Base-by-base conservation (phyloP, 2,113 vertebrate species). In the Gavia stellata region DNA sequence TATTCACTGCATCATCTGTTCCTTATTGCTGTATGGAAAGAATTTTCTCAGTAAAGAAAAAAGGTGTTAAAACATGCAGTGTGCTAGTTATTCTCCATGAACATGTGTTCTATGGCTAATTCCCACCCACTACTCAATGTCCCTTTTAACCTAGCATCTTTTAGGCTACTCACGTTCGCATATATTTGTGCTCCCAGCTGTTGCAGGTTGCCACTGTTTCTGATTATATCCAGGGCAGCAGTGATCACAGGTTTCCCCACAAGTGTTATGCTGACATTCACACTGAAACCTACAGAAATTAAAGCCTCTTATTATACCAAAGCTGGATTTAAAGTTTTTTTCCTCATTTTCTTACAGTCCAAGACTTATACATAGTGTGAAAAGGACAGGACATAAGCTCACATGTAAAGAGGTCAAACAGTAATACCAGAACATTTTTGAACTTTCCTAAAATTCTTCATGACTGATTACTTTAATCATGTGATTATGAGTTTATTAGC, bases 241-340 rank as follows among this genome's bases (percentile, higher is more conserved):
- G 93, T 5, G 98, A 86, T 99, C 98, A 96, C 99, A 99, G 17
- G 98, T 99, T 93, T 99, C 98, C 11, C 99, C 99, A 38, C 99
- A 99, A 74, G 99, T 99, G 95, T 99, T 99, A 96, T 99, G 99
- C 80, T 98, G 98, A 97, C 99, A 99, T 84, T 98, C 97, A 78
- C 99, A 99, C 42, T 97, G 98, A 84, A 98, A 99, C 87, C 99
- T 99, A 80, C 26, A 71, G 50, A 53, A 70, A 86, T 5, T 8
- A 93, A 81, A 83, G 31, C 26, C 40, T 78, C 42, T 58, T 74
- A 29, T 11, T 88, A 18, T 65, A n/a, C 29, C 50, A 31, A 90
- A 81, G 21, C 8, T 44, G 29, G 25, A 63, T 40, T 83, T 70
- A 56, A 85, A 59, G 3, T 3, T 5, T 40, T 49, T 77, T 58